phyloP scores from a whole-genome alignment of 2,797 vertebrate species.

The Columba guinea region DNA sequence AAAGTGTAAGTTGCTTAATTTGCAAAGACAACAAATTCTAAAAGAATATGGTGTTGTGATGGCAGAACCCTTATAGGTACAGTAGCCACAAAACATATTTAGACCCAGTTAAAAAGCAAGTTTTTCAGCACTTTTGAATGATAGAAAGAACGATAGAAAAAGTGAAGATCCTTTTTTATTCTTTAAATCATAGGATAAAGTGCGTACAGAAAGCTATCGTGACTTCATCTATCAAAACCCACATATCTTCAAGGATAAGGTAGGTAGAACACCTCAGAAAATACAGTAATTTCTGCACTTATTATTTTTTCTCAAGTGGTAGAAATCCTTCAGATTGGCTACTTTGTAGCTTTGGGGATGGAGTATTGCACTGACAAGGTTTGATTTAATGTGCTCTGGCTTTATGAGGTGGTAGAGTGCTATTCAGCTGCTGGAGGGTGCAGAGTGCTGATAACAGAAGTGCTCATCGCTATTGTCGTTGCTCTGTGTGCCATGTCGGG shows the following conservation, averaged over 20 bases:
- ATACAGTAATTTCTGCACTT: not conserved
- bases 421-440: conserved; percentile 75
- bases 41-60: accelerated
- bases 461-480: conserved; percentile 66
- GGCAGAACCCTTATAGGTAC: not conserved
- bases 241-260: conserved; percentile 95
- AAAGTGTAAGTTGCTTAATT: not conserved
- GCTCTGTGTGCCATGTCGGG: conserved; percentile 67
- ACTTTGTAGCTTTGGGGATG: not conserved
- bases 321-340: not conserved
- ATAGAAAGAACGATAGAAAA: not conserved
- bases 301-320: not conserved
- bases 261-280: conserved; percentile 67
- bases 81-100: not conserved
- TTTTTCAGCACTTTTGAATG: not conserved
- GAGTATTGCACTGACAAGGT: not conserved
- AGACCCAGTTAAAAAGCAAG: not conserved
- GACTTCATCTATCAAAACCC: conserved; percentile 92
- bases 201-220: conserved; percentile 93
- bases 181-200: conserved; percentile 83
- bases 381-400: conserved; percentile 75
- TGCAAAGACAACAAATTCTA: not conserved
- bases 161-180: not conserved
- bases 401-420: conserved; percentile 76
- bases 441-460: conserved; percentile 82